phyloP scores from a whole-genome alignment of 2,797 vertebrate genomes.

The Forpus xanthops region DNA sequence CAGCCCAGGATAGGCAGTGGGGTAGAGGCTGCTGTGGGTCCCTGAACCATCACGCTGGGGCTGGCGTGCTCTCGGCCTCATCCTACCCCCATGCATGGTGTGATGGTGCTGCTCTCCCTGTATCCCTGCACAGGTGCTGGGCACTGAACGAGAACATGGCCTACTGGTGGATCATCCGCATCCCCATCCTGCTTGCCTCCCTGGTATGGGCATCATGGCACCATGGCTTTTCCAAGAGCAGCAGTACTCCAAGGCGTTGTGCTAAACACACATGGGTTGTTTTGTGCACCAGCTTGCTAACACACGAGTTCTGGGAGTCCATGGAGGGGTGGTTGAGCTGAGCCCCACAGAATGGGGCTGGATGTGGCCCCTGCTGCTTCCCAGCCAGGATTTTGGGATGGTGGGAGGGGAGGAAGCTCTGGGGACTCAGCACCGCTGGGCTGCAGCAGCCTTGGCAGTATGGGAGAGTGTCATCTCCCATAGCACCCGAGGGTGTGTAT shows the following conservation, averaged over 20 bases:
- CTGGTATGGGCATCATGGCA: constrained; percentile 68
- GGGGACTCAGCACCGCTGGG: fast-evolving
- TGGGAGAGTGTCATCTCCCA: not conserved
- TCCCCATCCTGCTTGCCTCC: constrained; percentile 83
- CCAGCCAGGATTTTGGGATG: not conserved
- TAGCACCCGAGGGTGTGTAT: fast-evolving
- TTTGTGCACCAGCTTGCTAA: not conserved
- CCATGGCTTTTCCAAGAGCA: fast-evolving
- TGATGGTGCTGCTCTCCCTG: not conserved
- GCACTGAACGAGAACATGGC: constrained; percentile 85
- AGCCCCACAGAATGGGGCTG: not conserved
- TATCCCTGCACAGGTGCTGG: constrained; percentile 80
- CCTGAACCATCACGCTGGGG: not conserved
- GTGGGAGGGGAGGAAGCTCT: not conserved
- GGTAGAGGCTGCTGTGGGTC: not conserved
- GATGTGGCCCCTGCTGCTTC: not conserved
- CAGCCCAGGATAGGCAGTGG: not conserved
- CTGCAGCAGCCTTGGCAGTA: not conserved
- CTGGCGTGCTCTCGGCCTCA: not conserved
- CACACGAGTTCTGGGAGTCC: fast-evolving
- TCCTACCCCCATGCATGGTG: fast-evolving
- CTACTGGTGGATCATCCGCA: constrained; percentile 90
- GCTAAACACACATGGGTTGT: not conserved
- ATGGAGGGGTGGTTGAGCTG: not conserved
- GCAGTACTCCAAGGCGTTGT: not conserved